These are phyloP conservation scores for Meliscaeva auricollis DNA, from an alignment of 2,888 invertebrate species.

Conservation along the genomic window DNA sequence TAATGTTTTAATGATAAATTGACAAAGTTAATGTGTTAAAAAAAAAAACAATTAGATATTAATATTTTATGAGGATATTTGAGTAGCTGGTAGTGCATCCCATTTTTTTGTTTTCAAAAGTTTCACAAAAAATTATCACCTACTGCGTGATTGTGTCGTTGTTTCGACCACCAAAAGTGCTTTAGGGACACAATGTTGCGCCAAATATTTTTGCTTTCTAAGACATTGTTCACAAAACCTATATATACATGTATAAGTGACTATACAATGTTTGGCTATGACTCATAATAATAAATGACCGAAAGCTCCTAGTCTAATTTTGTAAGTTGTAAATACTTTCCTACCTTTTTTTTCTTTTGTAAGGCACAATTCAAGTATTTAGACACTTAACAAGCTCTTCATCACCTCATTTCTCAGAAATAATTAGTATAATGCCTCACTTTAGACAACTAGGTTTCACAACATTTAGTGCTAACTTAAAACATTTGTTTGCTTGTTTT, in stretches of 20 bases:
- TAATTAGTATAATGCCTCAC: background rate
- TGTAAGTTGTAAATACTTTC: background rate
- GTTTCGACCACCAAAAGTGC: no score
- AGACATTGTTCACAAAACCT: no score
- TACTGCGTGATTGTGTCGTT: no score
- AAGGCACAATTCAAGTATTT: background rate
- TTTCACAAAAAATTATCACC: no score
- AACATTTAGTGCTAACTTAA: background rate
- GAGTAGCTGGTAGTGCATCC: no score
- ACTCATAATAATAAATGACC: no score
- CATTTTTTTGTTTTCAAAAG: no score
- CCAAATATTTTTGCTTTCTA: no score
- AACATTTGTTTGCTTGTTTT: background rate
- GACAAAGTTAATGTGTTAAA: background rate
- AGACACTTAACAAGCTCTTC: background rate
- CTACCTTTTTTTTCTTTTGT: background rate
- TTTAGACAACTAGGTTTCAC: background rate
- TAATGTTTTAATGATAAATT: background rate
- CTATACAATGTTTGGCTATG: no score
- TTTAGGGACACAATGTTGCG: no score
- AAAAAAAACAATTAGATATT: background rate
- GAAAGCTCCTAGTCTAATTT: background rate
- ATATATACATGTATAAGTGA: no score
- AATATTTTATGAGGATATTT: no score
- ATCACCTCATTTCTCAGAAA: slow-evolving; percentile 9